Base-by-base conservation (phyloP, 2,113 vertebrate species). In the Galeopterus variegatus region DNA sequence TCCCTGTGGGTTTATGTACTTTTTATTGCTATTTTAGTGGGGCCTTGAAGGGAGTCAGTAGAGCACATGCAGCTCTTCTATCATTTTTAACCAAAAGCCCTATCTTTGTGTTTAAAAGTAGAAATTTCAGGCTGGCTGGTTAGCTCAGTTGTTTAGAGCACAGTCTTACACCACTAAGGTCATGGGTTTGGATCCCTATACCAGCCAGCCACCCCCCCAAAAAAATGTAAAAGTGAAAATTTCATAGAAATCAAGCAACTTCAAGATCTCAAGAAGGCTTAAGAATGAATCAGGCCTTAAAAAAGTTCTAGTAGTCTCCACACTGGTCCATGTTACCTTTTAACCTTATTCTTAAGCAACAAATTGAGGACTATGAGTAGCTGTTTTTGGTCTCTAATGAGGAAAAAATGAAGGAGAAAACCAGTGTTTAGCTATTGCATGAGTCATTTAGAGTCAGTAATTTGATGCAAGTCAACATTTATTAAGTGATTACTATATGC, bases 221-320 rank as follows among this genome's bases (percentile, higher is more conserved):
- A 41, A 41, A 41, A 41, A 41, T 41, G 41, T 41, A 41, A 41
- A 41, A 41, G 41, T 41, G 41, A 41, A 41, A 41, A 41, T 41
- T 84, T 76, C 48, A 92, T 94, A 73, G 70, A 97, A 96, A 88
- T 69, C 7, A 84, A 81, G 41, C 50, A 93, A 93, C 23, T 83
- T 81, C 9, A 70, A 75, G 41, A 77, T 80, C 10, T 75, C 23
- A 85, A 67, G 26, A 56, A 88, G 0, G 8, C 81, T 86, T 95
- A 50, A 69, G 58, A 86, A 88, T 90, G 33, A 92, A 70, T 93
- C 52, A 65, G 19, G 4, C 2, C 33, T 62, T 75, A 90, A 8
- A 85, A 87, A 97, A 93, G 24, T 72, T 94, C 75, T 81, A 62
- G 73, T 81, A 73, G 95, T 62, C 48, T 97, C 81, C n/a, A 79